Evolutionary conservation across 2,888 invertebrate species (phyloP), one percentile per base, ranked within the genome.

Genomic region (Clunio marinus): DNA sequence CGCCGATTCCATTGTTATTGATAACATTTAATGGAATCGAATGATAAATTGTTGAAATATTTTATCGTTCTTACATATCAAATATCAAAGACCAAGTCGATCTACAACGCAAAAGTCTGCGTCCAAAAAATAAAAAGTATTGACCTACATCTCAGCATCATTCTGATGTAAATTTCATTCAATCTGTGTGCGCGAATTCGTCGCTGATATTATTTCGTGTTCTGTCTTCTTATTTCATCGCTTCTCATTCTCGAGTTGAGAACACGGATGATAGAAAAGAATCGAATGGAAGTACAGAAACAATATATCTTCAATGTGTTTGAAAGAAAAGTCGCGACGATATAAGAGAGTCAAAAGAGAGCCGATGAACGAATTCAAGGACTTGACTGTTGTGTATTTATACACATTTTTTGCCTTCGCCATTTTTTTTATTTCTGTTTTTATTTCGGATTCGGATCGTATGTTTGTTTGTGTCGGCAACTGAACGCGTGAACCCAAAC

Each of bases 281-380:
- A n/a, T n/a, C n/a, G n/a, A n/a, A n/a, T n/a, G 22, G 4, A 7
- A 55, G 27, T 25, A 46, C n/a, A 65, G 27, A 46, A 28, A 65
- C 46, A n/a, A 65, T 62, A 37, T 41, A 41, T 51, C 51, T 51
- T 22, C 22, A 22, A 51, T 51, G 51, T 22, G 22, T 51, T 20
- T 32, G 32, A 32, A 51, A 13, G 13, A 51, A 51, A 46, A 20
- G 66, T 66, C 66, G 51, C 66, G 51, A 55, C 66, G 66, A 55
- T 35, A 55, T 22, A 66, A 41, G 32, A 66, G 66, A 66, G 35
- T 32, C 45, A 28, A 35, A 27, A 66, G 66, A 66, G 51, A 17
- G 32, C 63, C 66, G 51, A 46, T 66, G 66, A 66, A 66, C 66
- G 66, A 55, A 32, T 66, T 66, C 66, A 66, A 66, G 66, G 66